Evolutionary conservation across 2,113 vertebrate genomes (phyloP).

Genomic region (Tachuris rubrigastra): DNA sequence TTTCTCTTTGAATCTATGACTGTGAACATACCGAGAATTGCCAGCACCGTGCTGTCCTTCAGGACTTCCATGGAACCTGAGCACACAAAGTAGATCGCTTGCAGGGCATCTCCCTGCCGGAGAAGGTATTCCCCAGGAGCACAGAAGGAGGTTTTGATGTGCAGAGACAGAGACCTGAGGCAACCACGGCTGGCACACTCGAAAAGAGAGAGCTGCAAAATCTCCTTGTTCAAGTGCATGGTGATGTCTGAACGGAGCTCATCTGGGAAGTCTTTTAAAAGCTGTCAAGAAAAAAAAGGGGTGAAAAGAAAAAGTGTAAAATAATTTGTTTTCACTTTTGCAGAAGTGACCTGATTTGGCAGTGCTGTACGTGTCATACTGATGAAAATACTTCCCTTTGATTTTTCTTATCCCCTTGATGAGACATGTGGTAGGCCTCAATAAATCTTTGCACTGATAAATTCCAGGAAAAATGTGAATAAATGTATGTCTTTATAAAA

Average conservation of each 20-base stretch:
- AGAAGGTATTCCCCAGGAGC: conserved; percentile 96
- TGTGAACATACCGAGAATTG: conserved; percentile 89
- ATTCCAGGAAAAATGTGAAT: not conserved
- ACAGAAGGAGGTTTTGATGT: conserved; percentile 98
- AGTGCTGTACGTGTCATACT: accelerated
- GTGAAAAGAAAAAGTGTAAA: not conserved
- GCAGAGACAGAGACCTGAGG: conserved; percentile 94
- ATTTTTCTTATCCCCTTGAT: not conserved
- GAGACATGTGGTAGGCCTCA: accelerated
- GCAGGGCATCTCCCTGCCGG: conserved; percentile 95
- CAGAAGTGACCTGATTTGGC: not conserved
- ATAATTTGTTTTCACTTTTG: not conserved
- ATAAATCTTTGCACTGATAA: not conserved
- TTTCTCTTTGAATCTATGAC: not conserved
- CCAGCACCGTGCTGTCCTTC: conserved; percentile 94
- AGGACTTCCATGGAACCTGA: conserved; percentile 99
- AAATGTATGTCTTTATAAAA: not conserved
- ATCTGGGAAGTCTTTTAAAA: conserved; percentile 96
- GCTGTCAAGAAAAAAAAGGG: conserved; percentile 70
- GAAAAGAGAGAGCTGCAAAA: conserved; percentile 94
- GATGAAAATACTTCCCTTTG: not conserved
- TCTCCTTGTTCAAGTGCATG: conserved; percentile 99
- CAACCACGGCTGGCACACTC: conserved; percentile 94
- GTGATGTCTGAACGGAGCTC: conserved; percentile 97
- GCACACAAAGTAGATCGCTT: conserved; percentile 97